phyloP scores from a whole-genome alignment of 1,140 invertebrate genomes.

The Bacillus rossius region DNA sequence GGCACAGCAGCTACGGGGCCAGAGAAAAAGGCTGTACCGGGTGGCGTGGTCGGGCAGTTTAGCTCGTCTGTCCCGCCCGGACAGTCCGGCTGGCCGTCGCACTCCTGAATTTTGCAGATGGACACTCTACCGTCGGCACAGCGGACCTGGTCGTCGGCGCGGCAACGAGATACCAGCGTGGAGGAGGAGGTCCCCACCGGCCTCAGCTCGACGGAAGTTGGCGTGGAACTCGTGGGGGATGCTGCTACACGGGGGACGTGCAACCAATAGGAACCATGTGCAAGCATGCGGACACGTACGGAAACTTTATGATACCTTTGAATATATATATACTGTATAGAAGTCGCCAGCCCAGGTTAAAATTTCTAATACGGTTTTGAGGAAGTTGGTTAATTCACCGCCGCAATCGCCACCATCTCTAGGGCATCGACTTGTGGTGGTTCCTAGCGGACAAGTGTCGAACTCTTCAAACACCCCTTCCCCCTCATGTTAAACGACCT shows the following conservation, averaged over 20 bases:
- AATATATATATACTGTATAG: too few species aligned
- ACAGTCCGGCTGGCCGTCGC: conserved; percentile 52
- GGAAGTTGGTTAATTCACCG: too few species aligned
- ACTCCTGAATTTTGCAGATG: conserved; percentile 49
- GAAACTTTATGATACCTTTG: neutral
- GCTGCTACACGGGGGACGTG: neutral
- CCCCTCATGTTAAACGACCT: too few species aligned
- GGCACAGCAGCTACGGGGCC: too few species aligned
- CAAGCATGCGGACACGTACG: neutral
- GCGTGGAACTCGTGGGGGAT: neutral
- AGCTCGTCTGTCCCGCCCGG: conserved; percentile 49
- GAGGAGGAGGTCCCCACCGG: too few species aligned
- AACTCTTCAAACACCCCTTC: too few species aligned
- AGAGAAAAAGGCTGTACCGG: neutral
- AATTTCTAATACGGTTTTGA: too few species aligned
- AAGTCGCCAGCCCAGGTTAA: too few species aligned
- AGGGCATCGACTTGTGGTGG: too few species aligned
- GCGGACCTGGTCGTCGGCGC: conserved; percentile 48
- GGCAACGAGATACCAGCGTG: conserved; percentile 31
- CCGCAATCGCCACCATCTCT: too few species aligned
- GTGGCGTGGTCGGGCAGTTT: conserved; percentile 38
- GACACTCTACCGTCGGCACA: conserved; percentile 37
- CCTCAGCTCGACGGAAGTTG: neutral
- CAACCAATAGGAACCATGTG: neutral
- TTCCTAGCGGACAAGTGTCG: too few species aligned